Percentiles rank a stretch among this genome's conserved stretches.
phyloP scores from a whole-genome alignment of 2,113 vertebrate genomes.

The Zeus faber region DNA sequence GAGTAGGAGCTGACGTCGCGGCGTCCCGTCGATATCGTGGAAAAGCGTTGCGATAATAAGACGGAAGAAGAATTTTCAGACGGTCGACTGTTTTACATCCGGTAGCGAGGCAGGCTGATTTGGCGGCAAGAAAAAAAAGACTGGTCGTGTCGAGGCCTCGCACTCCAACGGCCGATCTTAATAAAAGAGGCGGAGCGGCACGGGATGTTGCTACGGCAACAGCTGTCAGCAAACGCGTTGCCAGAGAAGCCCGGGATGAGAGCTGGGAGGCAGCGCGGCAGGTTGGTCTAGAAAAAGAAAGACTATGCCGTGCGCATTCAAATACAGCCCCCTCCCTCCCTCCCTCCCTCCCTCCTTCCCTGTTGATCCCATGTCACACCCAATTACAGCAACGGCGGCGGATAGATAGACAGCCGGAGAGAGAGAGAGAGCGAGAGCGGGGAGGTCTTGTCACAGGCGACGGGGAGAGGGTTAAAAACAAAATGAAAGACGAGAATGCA shows the following conservation, averaged over 20 bases:
- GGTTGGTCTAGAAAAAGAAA: slow-evolving; percentile 51
- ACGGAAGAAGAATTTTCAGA: too few relatives aligned
- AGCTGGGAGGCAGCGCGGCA: slow-evolving; percentile 51
- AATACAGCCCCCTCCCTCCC: slow-evolving; percentile 48
- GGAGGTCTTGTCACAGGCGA: background rate
- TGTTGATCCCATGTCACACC: slow-evolving; percentile 72
- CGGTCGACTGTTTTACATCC: background rate
- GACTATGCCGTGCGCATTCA: slow-evolving; percentile 58
- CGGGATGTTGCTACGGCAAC: slow-evolving; percentile 72
- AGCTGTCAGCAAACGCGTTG: slow-evolving; percentile 34
- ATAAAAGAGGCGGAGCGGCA: slow-evolving; percentile 57
- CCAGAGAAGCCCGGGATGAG: slow-evolving; percentile 17
- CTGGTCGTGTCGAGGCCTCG: too few relatives aligned
- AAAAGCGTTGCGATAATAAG: too few relatives aligned
- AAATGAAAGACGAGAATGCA: too few relatives aligned
- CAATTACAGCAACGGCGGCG: slow-evolving; percentile 62
- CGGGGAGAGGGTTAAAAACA: background rate
- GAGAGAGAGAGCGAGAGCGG: background rate
- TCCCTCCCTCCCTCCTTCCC: slow-evolving; percentile 31
- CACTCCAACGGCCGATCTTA: slow-evolving; percentile 61
- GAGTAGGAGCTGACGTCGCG: too few relatives aligned
- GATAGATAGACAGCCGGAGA: slow-evolving; percentile 2
- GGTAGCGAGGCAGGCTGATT: slow-evolving; percentile 44
- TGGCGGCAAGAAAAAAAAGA: slow-evolving; percentile 24
- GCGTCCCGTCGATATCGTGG: too few relatives aligned